phyloP scores from a whole-genome alignment of 2,113 vertebrate genomes.

The Sapayoa aenigma region DNA sequence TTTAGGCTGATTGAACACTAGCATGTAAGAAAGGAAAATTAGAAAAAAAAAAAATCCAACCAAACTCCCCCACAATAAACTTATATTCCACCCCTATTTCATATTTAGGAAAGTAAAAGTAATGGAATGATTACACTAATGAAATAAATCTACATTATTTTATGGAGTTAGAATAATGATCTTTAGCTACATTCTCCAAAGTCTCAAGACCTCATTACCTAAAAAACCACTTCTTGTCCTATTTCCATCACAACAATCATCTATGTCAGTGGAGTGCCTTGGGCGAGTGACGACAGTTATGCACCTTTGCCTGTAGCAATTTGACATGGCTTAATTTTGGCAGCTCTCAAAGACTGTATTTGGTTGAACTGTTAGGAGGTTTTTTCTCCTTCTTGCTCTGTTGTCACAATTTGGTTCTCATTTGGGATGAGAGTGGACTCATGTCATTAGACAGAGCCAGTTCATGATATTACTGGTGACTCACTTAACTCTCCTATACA shows the following conservation, averaged over 20 bases:
- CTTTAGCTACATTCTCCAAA: not conserved
- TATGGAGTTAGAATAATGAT: not conserved
- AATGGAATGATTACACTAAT: not conserved
- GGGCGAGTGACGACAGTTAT: accelerated
- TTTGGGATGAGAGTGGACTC: not conserved
- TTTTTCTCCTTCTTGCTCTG: not conserved
- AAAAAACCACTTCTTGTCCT: not conserved
- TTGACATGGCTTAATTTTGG: not conserved
- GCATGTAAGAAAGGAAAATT: not conserved
- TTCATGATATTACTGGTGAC: not conserved
- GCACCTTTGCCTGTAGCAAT: not conserved
- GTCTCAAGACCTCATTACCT: not conserved
- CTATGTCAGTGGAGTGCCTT: accelerated
- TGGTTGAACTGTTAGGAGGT: not conserved
- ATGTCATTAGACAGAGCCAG: not conserved
- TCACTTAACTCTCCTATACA: not conserved
- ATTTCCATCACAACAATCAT: not conserved
- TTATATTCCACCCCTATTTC: not conserved
- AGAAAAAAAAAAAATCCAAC: not conserved
- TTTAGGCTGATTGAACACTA: not conserved
- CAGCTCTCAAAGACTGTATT: constrained; percentile 17
- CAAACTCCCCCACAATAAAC: not conserved
- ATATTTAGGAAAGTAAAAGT: constrained; percentile 21
- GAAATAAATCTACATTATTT: constrained; percentile 5
- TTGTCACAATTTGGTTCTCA: not conserved